Conservation (phyloP, 2,113 vertebrate genomes). For the cat (Felis catus) region F.catus_Fca126_mat1.0 CM031423.1:14956501-14957000, state of each 20-base stretch:
- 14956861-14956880: background rate
- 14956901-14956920: background rate
- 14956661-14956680: background rate
- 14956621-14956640: background rate
- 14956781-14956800: background rate
- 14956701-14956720: background rate
- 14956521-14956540: background rate
- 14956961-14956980: fast-evolving
- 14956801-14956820: background rate
- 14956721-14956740: background rate
- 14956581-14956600: conserved; percentile 21
- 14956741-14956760: background rate
- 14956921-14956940: background rate
- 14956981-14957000: background rate
- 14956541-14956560: conserved; percentile 38
- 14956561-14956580: conserved; percentile 3
- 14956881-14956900: background rate
- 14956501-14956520: background rate
- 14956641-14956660: conserved; percentile 5
- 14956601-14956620: background rate
- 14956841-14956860: background rate
- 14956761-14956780: background rate
- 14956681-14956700: background rate
- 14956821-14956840: background rate
- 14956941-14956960: fast-evolving